Evolutionary conservation across 2,888 invertebrate species (phyloP).

Genomic region (Schizaphis graminum): DNA sequence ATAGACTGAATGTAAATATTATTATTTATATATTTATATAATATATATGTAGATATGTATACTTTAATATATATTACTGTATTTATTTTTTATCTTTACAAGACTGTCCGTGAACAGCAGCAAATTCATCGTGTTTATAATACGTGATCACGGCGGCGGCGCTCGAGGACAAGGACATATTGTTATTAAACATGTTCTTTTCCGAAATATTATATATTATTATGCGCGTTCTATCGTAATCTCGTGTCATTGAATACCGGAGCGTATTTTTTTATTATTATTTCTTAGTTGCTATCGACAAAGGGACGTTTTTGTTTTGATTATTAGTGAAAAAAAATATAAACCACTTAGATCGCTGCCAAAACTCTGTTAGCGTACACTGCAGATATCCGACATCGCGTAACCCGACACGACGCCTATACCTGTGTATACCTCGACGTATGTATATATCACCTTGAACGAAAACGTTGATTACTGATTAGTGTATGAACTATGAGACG

Average conservation of each 20-base stretch:
- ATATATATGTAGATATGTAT: background rate
- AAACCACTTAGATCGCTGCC: conserved; percentile 35
- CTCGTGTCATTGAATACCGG: conserved; percentile 16
- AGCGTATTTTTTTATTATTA: background rate
- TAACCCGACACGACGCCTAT: conserved; percentile 37
- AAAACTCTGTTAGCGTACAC: conserved; percentile 10
- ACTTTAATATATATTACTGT: background rate
- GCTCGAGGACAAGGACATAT: conserved; percentile 55
- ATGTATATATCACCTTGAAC: conserved; percentile 46
- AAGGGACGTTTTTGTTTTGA: conserved; percentile 52
- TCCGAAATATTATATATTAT: conserved; percentile 45
- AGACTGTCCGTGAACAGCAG: conserved; percentile 48
- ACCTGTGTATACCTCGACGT: background rate
- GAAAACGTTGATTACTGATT: conserved; percentile 61
- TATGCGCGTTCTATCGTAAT: conserved; percentile 28
- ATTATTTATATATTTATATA: conserved; percentile 33
- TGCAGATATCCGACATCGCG: background rate
- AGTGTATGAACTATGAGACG: background rate
- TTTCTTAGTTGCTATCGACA: conserved; percentile 8
- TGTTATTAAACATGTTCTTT: conserved; percentile 40
- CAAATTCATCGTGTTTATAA: conserved; percentile 50
- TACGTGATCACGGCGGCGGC: conserved; percentile 26
- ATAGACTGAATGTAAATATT: conserved; percentile 10
- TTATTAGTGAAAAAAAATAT: background rate
- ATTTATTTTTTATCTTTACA: conserved; percentile 24